A percentile compares a stretch with the other conserved stretches of the same genome.
Conservation (phyloP, 2,113 vertebrate genomes). For the Otis tarda region DNA sequence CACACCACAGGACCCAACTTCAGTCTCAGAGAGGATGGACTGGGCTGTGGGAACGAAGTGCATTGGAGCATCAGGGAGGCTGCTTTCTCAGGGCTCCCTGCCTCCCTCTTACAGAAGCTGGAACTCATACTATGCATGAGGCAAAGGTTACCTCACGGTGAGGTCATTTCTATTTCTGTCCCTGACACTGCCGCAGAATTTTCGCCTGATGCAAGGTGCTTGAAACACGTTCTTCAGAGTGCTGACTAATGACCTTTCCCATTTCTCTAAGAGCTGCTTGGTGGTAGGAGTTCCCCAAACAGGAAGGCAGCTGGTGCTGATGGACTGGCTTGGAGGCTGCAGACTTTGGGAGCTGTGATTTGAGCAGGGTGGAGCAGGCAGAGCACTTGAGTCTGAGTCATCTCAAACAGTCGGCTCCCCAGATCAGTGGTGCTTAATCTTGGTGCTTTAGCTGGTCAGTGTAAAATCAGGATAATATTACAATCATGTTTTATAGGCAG, state of each 20-base stretch:
- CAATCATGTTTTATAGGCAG: neutral
- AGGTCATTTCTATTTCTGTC: conserved; percentile 13
- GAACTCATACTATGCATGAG: neutral
- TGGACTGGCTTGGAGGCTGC: neutral
- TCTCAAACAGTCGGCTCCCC: neutral
- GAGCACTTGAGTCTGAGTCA: neutral
- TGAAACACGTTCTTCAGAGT: neutral
- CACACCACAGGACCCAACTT: neutral
- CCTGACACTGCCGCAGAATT: neutral
- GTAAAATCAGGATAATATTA: conserved; percentile 2
- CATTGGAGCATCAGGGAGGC: neutral
- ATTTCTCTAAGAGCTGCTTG: neutral
- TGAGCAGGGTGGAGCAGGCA: neutral
- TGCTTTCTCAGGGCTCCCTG: neutral
- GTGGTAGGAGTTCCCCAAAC: neutral
- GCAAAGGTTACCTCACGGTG: neutral
- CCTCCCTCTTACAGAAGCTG: neutral
- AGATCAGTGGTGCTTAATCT: neutral
- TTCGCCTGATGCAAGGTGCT: neutral
- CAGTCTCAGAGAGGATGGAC: neutral
- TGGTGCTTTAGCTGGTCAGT: neutral
- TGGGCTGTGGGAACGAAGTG: neutral
- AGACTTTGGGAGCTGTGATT: neutral
- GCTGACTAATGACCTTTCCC: neutral
- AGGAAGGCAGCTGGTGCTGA: neutral